Conservation (phyloP, 1,140 invertebrate species). For the Drosophila tropicalis region DNA sequence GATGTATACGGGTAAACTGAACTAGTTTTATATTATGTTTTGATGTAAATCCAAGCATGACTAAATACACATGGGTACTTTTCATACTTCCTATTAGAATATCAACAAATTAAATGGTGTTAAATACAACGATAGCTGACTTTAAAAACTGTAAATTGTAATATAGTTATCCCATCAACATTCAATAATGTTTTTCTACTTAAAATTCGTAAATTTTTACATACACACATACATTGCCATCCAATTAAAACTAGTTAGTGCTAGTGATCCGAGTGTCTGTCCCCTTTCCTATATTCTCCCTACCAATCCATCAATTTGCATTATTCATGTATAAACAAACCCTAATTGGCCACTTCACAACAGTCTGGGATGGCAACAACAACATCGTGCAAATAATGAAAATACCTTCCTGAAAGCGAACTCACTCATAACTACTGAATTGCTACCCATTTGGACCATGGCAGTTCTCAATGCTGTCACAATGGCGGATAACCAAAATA, state of each 20-base stretch:
- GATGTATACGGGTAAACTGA: neutral
- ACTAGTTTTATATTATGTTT: neutral
- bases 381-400: constrained; percentile 55
- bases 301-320: constrained; percentile 35
- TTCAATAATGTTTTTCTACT: neutral
- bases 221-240: neutral
- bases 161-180: neutral
- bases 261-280: neutral
- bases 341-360: constrained; percentile 61
- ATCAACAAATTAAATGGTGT: neutral
- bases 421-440: neutral
- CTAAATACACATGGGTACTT: no score
- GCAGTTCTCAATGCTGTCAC: constrained; percentile 48
- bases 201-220: constrained; percentile 9
- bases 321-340: constrained; percentile 39
- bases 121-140: neutral
- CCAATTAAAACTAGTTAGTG: constrained; percentile 13
- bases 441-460: neutral
- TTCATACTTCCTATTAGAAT: no score
- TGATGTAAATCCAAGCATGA: no score
- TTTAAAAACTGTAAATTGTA: neutral
- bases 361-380: constrained; percentile 26
- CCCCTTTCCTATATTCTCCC: neutral
- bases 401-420: constrained; percentile 28
- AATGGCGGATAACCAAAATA: constrained; percentile 77